A percentile compares a stretch with the other conserved stretches of the same genome.
Conservation (phyloP, 2,113 vertebrate species). For the Brachypteracias leptosomus region DNA sequence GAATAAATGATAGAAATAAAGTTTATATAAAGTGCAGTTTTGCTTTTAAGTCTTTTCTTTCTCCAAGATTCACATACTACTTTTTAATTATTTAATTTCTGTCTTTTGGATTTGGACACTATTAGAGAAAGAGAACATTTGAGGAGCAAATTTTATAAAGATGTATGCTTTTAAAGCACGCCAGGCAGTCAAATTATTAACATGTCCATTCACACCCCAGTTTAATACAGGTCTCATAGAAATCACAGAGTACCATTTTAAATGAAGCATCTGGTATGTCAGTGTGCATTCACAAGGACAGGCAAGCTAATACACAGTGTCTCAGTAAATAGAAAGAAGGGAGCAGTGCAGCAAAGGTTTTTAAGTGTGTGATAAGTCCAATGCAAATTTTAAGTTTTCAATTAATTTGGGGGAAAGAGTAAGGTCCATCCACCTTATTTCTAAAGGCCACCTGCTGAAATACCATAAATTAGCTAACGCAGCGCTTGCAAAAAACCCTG, state of each 20-base stretch:
- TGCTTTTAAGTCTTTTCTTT: not conserved
- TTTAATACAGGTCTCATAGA: not conserved
- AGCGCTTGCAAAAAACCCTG: not conserved
- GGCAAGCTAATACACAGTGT: not conserved
- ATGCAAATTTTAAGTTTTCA: not conserved
- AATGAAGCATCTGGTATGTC: not conserved
- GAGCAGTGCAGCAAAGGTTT: not conserved
- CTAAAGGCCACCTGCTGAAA: not conserved
- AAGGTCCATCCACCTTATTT: not conserved
- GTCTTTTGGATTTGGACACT: not conserved
- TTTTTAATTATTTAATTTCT: not conserved
- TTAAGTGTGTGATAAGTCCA: fast-evolving
- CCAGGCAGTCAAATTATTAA: not conserved
- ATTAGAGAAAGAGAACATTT: not conserved
- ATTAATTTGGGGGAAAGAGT: not conserved
- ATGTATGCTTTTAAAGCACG: not conserved
- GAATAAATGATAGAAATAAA: not conserved
- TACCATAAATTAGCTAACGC: not conserved
- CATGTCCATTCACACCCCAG: not conserved
- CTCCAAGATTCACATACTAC: not conserved
- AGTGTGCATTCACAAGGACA: not conserved
- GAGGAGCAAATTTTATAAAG: not conserved
- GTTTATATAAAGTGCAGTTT: not conserved
- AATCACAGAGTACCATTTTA: not conserved
- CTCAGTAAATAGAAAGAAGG: fast-evolving